These are phyloP conservation scores for Neomonachus schauinslandi DNA, from an alignment of 2,113 vertebrate species.

Conservation along the genomic window DNA sequence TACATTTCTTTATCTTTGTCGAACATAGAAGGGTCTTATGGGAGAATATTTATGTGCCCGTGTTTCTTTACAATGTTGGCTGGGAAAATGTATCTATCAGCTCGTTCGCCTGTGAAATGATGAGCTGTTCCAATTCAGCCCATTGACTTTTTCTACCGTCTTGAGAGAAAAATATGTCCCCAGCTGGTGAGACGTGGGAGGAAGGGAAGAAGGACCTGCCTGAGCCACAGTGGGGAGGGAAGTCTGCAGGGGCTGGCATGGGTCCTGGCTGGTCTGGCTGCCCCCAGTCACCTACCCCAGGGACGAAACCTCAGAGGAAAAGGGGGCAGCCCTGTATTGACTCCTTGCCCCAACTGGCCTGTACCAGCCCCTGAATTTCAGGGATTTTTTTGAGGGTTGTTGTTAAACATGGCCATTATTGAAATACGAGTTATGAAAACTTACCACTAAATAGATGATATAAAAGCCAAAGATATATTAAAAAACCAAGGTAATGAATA, in stretches of 20 bases:
- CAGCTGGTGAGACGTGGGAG: no score
- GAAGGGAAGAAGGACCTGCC: not conserved
- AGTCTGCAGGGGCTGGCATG: fast-evolving
- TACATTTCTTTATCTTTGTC: not conserved
- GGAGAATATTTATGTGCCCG: not conserved
- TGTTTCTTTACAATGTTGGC: not conserved
- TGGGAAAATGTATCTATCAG: not conserved
- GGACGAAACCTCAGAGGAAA: not conserved
- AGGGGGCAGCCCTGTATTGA: not conserved
- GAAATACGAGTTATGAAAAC: not conserved
- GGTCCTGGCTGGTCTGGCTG: not conserved
- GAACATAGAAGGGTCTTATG: not conserved
- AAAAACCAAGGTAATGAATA: not conserved
- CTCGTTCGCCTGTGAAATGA: not conserved
- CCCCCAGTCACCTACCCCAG: fast-evolving
- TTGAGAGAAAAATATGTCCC: not conserved
- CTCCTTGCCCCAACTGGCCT: not conserved
- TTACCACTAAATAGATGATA: not conserved
- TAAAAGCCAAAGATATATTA: not conserved
- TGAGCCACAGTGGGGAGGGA: fast-evolving
- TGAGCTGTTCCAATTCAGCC: not conserved
- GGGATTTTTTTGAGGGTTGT: not conserved
- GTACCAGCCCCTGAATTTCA: not conserved
- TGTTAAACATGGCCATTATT: not conserved
- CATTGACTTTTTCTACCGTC: not conserved